A percentile compares a stretch with the other conserved stretches of the same genome.
These are phyloP conservation scores for Beris morrisii DNA, from an alignment of 2,888 invertebrate species.

Conservation along the genomic window DNA sequence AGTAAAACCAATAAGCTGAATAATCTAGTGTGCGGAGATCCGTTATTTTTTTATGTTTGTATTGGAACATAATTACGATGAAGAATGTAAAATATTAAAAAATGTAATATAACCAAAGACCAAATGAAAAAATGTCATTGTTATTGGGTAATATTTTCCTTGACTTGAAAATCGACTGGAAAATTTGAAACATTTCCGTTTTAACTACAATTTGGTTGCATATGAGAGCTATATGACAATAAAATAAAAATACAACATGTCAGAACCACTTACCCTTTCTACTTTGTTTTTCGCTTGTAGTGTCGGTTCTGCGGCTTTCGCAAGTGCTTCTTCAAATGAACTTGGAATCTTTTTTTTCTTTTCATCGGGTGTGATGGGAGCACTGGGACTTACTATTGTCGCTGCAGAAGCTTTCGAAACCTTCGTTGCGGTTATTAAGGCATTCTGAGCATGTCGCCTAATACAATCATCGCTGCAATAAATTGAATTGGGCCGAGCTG, in stretches of 20 bases:
- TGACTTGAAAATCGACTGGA: no score
- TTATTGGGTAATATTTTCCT: no score
- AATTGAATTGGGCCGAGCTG: constrained; percentile 77
- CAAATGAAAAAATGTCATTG: no score
- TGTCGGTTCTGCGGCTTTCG: constrained; percentile 47
- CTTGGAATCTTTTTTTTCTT: constrained; percentile 53
- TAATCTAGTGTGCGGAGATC: no score
- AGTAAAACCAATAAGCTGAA: no score
- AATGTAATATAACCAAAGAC: no score
- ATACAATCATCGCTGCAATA: constrained; percentile 91
- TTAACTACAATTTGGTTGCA: no score
- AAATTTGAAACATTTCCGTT: no score
- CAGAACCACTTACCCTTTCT: constrained; percentile 47
- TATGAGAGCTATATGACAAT: no score
- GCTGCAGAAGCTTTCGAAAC: constrained; percentile 45
- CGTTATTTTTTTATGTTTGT: no score
- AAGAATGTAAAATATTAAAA: no score
- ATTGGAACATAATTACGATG: no score
- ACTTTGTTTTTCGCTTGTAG: constrained; percentile 47
- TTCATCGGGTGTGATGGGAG: constrained; percentile 42
- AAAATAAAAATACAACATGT: neutral
- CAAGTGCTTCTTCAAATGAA: constrained; percentile 53
- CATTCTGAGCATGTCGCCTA: constrained; percentile 78
- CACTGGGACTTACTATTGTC: constrained; percentile 36
- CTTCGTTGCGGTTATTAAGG: constrained; percentile 46